These are phyloP conservation scores for Sardinella longiceps DNA, from an alignment of 2,797 vertebrate species.

Conservation along the genomic window DNA sequence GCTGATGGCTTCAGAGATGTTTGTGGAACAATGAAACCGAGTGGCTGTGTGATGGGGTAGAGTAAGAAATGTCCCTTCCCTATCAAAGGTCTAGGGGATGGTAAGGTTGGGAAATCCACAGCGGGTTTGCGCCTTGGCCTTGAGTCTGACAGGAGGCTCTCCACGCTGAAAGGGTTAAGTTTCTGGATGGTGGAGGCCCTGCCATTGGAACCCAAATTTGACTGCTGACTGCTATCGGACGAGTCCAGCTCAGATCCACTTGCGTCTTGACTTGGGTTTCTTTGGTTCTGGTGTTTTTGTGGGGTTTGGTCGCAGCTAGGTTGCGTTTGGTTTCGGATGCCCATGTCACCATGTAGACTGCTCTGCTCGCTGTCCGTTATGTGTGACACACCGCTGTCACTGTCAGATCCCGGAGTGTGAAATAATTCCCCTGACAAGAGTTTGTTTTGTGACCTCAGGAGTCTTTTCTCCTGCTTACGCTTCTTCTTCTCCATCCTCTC, in stretches of 20 bases:
- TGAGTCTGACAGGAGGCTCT: conserved; percentile 92
- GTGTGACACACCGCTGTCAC: conserved; percentile 90
- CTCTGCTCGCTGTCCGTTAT: conserved; percentile 82
- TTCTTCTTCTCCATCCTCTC: conserved; percentile 96
- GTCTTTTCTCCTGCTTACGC: conserved; percentile 92
- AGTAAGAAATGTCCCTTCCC: conserved; percentile 95
- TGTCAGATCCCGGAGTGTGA: conserved; percentile 94
- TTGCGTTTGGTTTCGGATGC: conserved; percentile 65
- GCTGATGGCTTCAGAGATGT: conserved; percentile 81
- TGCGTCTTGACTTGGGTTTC: conserved; percentile 75
- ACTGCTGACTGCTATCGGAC: conserved; percentile 68
- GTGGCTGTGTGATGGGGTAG: conserved; percentile 94
- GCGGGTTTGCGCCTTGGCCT: conserved; percentile 86
- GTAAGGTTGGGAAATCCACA: conserved; percentile 82
- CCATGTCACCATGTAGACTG: conserved; percentile 62
- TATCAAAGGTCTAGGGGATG: conserved; percentile 85
- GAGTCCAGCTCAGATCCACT: conserved; percentile 81
- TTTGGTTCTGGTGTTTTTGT: conserved; percentile 80
- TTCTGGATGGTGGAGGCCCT: conserved; percentile 81
- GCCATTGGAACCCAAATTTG: conserved; percentile 68
- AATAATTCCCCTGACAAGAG: conserved; percentile 83
- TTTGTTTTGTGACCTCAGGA: conserved; percentile 90
- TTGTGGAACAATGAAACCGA: conserved; percentile 95
- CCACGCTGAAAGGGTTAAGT: conserved; percentile 94
- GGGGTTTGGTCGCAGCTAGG: conserved; percentile 78